A percentile compares a stretch with the other conserved stretches of the same genome.
These are phyloP conservation scores for Apodemia mormo DNA, from an alignment of 2,888 invertebrate genomes.

Conservation along the genomic window DNA sequence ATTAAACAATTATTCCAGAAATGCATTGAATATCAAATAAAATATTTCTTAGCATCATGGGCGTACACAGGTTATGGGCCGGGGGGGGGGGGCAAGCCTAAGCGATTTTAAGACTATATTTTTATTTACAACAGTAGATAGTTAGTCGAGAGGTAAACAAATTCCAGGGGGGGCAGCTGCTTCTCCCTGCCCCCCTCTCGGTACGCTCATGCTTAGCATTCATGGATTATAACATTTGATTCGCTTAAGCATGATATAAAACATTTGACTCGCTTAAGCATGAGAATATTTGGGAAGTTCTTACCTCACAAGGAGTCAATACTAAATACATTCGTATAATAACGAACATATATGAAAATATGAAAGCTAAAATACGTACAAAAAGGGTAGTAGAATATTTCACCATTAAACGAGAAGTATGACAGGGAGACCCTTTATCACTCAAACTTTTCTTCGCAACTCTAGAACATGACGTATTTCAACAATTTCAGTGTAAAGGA, in stretches of 20 bases:
- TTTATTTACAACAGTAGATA: too few species aligned
- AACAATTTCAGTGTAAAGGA: constrained; percentile 27
- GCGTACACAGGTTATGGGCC: too few species aligned
- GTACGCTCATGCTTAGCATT: constrained; percentile 26
- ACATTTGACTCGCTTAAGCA: constrained; percentile 32
- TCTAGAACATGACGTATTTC: constrained; percentile 27
- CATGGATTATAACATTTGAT: constrained; percentile 25
- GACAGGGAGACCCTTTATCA: constrained; percentile 31
- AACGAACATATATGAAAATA: constrained; percentile 24
- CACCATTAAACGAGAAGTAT: neutral
- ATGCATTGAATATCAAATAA: constrained; percentile 13
- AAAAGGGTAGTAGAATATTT: constrained; percentile 21
- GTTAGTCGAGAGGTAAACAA: too few species aligned
- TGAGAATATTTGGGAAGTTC: constrained; percentile 29
- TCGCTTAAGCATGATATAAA: constrained; percentile 8
- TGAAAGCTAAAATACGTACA: constrained; percentile 20
- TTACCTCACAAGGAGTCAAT: constrained; percentile 26
- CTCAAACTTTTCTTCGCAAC: constrained; percentile 35
- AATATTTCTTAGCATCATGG: too few species aligned
- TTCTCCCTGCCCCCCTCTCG: too few species aligned
- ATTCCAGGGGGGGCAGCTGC: too few species aligned
- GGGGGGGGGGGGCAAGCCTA: too few species aligned
- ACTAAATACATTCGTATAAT: constrained; percentile 29
- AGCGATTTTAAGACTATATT: too few species aligned
- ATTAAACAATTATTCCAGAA: constrained; percentile 21